These are phyloP conservation scores for Pseudomugil gertrudae DNA, from an alignment of 2,797 vertebrate species.

Conservation along the genomic window DNA sequence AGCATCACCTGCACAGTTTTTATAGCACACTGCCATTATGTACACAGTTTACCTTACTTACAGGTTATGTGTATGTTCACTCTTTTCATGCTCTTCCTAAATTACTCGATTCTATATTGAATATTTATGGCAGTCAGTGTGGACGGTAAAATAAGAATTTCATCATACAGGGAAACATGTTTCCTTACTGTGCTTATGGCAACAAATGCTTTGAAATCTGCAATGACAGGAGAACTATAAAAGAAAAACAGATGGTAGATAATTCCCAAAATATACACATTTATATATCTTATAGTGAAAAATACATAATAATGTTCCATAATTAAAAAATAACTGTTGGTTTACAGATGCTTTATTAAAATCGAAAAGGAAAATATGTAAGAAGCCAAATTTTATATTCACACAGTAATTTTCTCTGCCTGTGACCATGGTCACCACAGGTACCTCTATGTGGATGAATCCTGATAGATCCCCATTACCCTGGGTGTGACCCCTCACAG, in stretches of 20 bases:
- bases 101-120: too few species aligned
- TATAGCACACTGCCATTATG: too few species aligned
- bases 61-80: too few species aligned
- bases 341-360: not conserved
- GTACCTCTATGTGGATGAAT: slow-evolving; percentile 53
- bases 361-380: not conserved
- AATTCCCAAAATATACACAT: not conserved
- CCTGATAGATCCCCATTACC: slow-evolving; percentile 80
- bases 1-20: slow-evolving; percentile 19
- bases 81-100: too few species aligned
- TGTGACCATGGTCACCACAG: slow-evolving; percentile 32
- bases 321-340: too few species aligned
- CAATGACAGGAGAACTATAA: too few species aligned
- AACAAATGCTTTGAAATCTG: not conserved
- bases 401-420: slow-evolving; percentile 22
- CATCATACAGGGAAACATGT: too few species aligned
- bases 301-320: too few species aligned
- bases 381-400: slow-evolving; percentile 1
- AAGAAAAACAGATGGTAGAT: not conserved
- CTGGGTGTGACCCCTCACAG: slow-evolving; percentile 70
- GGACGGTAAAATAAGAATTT: too few species aligned
- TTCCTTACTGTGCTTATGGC: too few species aligned
- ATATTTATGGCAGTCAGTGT: too few species aligned
- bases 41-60: too few species aligned
- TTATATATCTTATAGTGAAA: not conserved